Evolutionary conservation across 2,888 invertebrate species (phyloP).

Genomic region (Trichopria drosophilae): DNA sequence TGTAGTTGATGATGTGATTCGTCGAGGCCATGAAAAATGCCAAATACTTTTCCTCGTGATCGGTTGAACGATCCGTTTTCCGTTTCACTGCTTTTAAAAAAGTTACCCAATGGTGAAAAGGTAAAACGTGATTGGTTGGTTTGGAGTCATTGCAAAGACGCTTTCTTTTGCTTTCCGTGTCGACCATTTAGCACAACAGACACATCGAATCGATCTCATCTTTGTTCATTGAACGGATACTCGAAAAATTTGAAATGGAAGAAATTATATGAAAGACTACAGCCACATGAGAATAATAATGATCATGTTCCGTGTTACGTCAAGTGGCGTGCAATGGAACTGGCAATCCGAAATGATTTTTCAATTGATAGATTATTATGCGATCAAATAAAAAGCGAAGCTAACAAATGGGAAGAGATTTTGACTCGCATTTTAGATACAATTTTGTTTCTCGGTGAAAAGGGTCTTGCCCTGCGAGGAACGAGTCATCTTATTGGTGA

Average conservation of each 20-base stretch:
- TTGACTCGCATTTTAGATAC: not conserved
- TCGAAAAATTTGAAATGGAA: not conserved
- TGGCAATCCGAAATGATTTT: not conserved
- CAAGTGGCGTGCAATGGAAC: not conserved
- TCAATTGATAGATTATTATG: not conserved
- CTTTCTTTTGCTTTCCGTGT: constrained; percentile 16
- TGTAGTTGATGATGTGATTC: constrained; percentile 7
- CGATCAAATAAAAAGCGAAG: not conserved
- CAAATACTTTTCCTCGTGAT: constrained; percentile 11
- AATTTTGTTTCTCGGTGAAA: constrained; percentile 11
- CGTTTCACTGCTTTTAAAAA: constrained; percentile 7
- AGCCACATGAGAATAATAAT: not conserved
- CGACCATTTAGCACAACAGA: constrained; percentile 8
- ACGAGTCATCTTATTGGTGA: constrained; percentile 10
- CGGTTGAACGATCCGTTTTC: constrained; percentile 4
- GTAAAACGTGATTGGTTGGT: constrained; percentile 13
- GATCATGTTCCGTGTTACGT: not conserved
- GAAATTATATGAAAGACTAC: not conserved
- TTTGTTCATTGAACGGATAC: too few relatives aligned
- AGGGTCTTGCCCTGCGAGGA: constrained; percentile 14
- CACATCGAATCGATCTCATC: too few relatives aligned
- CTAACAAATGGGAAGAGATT: not conserved
- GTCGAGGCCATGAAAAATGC: constrained; percentile 11
- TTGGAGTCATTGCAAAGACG: constrained; percentile 9
- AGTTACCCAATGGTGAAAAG: constrained; percentile 10